Percentiles rank a stretch among this genome's conserved stretches.
These are phyloP conservation scores for Furcula furcula DNA, from an alignment of 2,888 invertebrate species.

Conservation along the genomic window DNA sequence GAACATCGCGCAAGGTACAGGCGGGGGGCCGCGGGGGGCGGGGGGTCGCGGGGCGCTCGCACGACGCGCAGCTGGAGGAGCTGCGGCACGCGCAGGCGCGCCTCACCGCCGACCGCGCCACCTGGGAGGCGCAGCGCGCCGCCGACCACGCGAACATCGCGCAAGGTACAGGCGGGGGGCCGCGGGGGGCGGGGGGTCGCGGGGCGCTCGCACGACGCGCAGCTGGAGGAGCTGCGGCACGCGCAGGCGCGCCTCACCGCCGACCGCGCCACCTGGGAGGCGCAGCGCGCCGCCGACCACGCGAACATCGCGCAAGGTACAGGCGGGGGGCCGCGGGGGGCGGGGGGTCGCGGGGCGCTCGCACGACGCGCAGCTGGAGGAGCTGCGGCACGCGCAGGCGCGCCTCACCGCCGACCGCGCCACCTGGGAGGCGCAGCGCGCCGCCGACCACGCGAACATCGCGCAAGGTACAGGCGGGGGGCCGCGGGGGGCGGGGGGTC, in stretches of 20 bases:
- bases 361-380: conserved; percentile 91
- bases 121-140: conserved; percentile 88
- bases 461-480: conserved; percentile 88
- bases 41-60: conserved; percentile 83
- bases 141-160: conserved; percentile 48
- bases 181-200: neutral
- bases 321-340: too few species aligned
- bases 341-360: too few species aligned
- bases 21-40: too few species aligned
- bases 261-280: conserved; percentile 89
- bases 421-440: conserved; percentile 22
- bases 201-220: too few species aligned
- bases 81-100: conserved; percentile 94
- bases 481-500: conserved; percentile 56
- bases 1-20: conserved; percentile 44
- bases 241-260: conserved; percentile 92
- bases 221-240: conserved; percentile 88
- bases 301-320: conserved; percentile 69
- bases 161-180: conserved; percentile 32
- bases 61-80: conserved; percentile 97
- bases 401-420: conserved; percentile 79
- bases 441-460: conserved; percentile 86
- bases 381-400: conserved; percentile 89
- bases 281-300: conserved; percentile 87
- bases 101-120: conserved; percentile 88